Conservation (phyloP, 92 coral and sea anemone species). For the Galaxea fascicularis region DNA sequence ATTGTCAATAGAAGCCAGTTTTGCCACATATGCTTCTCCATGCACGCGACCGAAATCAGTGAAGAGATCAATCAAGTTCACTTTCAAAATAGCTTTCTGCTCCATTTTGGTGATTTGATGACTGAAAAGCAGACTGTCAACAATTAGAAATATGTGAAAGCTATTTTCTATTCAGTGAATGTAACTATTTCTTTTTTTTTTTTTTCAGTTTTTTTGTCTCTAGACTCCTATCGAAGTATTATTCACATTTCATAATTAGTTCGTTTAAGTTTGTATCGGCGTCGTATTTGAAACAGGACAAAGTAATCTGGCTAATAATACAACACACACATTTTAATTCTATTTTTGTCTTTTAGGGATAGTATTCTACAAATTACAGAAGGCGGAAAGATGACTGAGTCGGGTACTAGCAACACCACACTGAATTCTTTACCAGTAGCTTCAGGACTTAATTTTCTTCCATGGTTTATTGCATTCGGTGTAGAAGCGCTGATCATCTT, state of each 20-base stretch:
- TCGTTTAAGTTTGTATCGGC: neutral
- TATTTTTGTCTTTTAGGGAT: neutral
- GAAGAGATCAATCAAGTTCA: neutral
- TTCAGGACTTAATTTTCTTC: neutral
- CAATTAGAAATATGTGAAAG: neutral
- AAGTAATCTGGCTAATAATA: conserved; percentile 5
- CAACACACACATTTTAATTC: neutral
- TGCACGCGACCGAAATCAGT: neutral
- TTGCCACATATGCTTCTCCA: no score
- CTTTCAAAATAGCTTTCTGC: neutral
- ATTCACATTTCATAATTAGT: neutral
- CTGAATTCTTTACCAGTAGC: neutral
- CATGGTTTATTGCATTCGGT: conserved; percentile 51
- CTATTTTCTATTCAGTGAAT: neutral
- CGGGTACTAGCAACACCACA: conserved; percentile 8
- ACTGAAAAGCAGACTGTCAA: no score
- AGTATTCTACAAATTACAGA: neutral
- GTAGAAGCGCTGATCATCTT: conserved; percentile 33
- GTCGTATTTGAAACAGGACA: conserved; percentile 7
- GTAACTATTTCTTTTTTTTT: neutral
- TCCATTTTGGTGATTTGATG: neutral
- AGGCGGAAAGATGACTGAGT: neutral
- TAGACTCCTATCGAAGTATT: neutral
- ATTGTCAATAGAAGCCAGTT: conserved; percentile 3
- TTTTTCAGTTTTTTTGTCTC: neutral